These are phyloP conservation scores for Apocrypta bakeri DNA, from an alignment of 1,140 invertebrate genomes.

Conservation along the genomic window DNA sequence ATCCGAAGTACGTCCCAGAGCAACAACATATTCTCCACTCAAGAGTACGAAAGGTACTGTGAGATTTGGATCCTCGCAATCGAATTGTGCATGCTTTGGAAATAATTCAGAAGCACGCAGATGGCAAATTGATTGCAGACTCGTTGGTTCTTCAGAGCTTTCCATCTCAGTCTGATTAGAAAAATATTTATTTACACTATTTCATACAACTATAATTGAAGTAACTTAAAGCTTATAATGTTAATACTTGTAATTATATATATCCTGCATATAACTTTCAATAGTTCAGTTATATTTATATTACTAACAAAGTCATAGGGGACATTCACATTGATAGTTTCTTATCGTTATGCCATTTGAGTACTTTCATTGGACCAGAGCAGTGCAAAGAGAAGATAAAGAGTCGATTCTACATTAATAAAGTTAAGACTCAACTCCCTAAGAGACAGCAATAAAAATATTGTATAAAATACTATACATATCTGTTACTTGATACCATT, in stretches of 20 bases:
- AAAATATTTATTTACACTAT: slow-evolving; percentile 25
- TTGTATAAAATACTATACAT: not conserved
- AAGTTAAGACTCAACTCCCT: slow-evolving; percentile 1
- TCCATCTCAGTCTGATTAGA: slow-evolving; percentile 65
- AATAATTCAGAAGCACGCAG: slow-evolving; percentile 74
- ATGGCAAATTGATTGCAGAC: slow-evolving; percentile 75
- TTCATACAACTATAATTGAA: not conserved
- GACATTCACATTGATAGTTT: slow-evolving; percentile 13
- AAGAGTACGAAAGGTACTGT: slow-evolving; percentile 75
- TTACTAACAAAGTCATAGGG: slow-evolving; percentile 20
- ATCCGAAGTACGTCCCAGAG: slow-evolving; percentile 78
- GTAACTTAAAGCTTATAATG: not conserved
- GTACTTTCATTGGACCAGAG: slow-evolving; percentile 33
- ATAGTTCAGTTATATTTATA: slow-evolving; percentile 20
- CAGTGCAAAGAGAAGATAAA: not conserved
- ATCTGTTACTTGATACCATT: slow-evolving; percentile 5
- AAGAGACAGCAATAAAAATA: slow-evolving; percentile 7
- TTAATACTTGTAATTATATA: no score
- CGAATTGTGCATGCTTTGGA: slow-evolving; percentile 70
- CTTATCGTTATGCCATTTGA: slow-evolving; percentile 28
- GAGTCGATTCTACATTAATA: slow-evolving; percentile 3
- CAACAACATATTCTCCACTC: slow-evolving; percentile 76
- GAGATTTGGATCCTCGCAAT: slow-evolving; percentile 70
- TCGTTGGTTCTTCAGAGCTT: slow-evolving; percentile 72
- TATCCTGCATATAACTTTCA: slow-evolving; percentile 19